phyloP scores from a whole-genome alignment of 2,113 vertebrate species.

The Pardalotus punctatus region DNA sequence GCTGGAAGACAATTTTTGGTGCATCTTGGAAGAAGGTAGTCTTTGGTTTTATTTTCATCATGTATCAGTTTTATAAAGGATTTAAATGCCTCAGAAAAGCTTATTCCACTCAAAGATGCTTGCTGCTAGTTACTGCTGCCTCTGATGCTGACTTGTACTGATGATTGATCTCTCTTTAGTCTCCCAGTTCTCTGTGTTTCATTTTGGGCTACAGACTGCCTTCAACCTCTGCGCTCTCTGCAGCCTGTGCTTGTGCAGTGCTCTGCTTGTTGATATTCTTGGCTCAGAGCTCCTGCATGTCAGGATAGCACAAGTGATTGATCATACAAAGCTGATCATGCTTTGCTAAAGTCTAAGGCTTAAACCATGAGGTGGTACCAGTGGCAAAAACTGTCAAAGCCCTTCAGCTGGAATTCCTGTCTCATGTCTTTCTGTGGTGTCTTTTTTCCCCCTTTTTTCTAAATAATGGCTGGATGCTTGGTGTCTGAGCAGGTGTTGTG shows the following conservation, averaged over 20 bases:
- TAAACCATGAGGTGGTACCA: neutral
- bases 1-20: neutral
- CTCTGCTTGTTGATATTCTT: neutral
- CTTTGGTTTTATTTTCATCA: neutral
- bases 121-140: neutral
- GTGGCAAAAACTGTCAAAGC: neutral
- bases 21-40: neutral
- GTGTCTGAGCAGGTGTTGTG: neutral
- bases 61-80: neutral
- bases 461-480: neutral
- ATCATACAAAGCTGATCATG: neutral
- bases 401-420: neutral
- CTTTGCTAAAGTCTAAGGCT: neutral
- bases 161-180: neutral
- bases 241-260: neutral
- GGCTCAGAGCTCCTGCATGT: neutral
- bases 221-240: fast-evolving
- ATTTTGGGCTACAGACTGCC: neutral
- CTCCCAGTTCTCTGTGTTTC: neutral
- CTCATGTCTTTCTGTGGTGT: neutral
- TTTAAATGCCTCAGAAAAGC: neutral
- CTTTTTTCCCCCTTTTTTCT: fast-evolving
- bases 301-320: neutral
- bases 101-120: neutral
- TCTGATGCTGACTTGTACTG: neutral